Evolutionary conservation across 2,888 invertebrate species (phyloP).

Genomic region (Lottia gigantea): DNA sequence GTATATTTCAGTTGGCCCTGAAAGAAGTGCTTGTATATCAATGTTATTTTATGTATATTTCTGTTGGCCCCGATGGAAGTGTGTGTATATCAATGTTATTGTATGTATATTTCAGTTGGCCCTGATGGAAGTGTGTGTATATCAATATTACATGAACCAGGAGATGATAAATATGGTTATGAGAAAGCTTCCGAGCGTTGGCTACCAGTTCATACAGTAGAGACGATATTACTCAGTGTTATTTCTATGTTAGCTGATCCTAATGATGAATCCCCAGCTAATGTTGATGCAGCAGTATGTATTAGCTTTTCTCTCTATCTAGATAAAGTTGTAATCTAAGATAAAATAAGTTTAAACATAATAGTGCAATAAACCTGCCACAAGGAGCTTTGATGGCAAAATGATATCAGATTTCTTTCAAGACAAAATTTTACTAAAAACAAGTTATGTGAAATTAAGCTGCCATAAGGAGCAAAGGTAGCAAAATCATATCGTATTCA

Average conservation of each 20-base stretch:
- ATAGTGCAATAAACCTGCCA: no score
- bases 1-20: no score
- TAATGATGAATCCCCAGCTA: constrained; percentile 98
- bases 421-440: no score
- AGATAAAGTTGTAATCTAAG: no score
- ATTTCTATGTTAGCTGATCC: constrained; percentile 99
- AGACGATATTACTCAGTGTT: constrained; percentile 98
- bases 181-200: constrained; percentile 98
- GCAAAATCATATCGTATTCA: no score
- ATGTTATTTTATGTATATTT: constrained; percentile 64
- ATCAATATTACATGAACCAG: constrained; percentile 98
- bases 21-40: no score
- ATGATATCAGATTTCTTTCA: no score
- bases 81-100: constrained; percentile 87
- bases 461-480: no score
- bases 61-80: constrained; percentile 94
- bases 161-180: constrained; percentile 98
- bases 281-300: constrained; percentile 98
- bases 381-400: no score
- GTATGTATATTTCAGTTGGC: constrained; percentile 78
- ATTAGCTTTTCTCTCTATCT: background rate
- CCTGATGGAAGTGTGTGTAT: constrained; percentile 97
- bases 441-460: no score
- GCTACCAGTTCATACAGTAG: constrained; percentile 98
- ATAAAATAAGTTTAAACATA: no score